These are phyloP conservation scores for Pempheris klunzingeri DNA, from an alignment of 2,797 vertebrate genomes.

Conservation along the genomic window DNA sequence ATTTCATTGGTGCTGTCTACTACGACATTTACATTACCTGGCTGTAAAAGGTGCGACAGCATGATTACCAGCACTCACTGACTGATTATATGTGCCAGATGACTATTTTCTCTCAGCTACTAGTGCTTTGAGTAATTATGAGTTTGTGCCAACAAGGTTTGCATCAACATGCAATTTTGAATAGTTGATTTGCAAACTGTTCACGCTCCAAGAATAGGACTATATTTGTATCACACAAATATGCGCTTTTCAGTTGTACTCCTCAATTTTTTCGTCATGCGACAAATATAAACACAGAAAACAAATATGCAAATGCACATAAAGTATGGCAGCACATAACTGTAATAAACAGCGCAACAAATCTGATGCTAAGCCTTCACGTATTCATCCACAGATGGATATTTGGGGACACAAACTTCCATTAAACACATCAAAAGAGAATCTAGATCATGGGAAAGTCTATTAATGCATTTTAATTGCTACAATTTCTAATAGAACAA, in stretches of 20 bases:
- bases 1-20: background rate
- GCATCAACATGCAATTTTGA: background rate
- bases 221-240: background rate
- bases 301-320: background rate
- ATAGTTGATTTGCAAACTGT: background rate
- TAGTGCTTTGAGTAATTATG: background rate
- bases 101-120: conserved; percentile 8
- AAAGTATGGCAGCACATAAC: background rate
- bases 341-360: background rate
- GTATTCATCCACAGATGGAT: background rate
- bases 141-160: background rate
- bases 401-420: background rate
- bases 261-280: background rate
- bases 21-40: conserved; percentile 43
- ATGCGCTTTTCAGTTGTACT: background rate
- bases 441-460: background rate
- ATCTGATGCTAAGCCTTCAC: background rate
- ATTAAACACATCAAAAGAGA: background rate
- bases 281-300: background rate
- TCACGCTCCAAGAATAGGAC: background rate
- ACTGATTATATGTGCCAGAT: conserved; percentile 34
- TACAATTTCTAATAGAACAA: background rate
- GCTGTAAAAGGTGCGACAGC: conserved; percentile 23
- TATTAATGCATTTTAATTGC: background rate
- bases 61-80: conserved; percentile 11